phyloP scores from a whole-genome alignment of 2,888 invertebrate species.

The Ephialtes manifestator region DNA sequence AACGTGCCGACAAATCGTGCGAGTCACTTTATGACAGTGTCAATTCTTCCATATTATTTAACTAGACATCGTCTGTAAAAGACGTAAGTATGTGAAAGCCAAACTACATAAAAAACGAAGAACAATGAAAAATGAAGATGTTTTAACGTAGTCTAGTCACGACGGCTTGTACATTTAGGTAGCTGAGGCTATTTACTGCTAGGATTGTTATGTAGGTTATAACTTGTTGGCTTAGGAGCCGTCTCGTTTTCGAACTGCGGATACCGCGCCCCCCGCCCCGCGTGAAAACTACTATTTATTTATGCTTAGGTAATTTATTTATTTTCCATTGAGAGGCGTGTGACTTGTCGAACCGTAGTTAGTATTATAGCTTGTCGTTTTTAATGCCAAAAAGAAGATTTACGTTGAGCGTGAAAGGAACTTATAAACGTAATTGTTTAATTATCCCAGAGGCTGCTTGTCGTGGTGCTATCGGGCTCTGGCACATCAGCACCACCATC shows the following conservation, averaged over 20 bases:
- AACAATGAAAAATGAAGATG: conserved; percentile 39
- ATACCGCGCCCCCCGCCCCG: conserved; percentile 10
- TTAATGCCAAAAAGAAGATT: conserved; percentile 54
- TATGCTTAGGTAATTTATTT: conserved; percentile 51
- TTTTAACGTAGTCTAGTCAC: conserved; percentile 76
- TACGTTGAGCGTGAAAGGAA: conserved; percentile 46
- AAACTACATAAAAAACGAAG: conserved; percentile 18
- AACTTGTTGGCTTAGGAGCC: conserved; percentile 66
- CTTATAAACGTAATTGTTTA: conserved; percentile 37
- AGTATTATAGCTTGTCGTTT: conserved; percentile 55
- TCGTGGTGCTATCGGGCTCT: conserved; percentile 55
- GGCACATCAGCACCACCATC: conserved; percentile 45
- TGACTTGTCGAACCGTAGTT: conserved; percentile 34
- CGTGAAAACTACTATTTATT: conserved; percentile 54
- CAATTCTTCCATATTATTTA: conserved; percentile 62
- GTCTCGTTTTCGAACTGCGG: conserved; percentile 43
- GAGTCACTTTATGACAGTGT: conserved; percentile 38
- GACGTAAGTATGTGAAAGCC: conserved; percentile 1
- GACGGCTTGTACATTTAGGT: conserved; percentile 75
- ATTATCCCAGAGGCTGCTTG: conserved; percentile 52
- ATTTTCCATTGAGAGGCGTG: conserved; percentile 12
- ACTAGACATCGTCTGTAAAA: conserved; percentile 49
- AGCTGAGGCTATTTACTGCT: conserved; percentile 75
- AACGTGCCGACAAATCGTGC: not conserved
- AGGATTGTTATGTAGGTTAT: conserved; percentile 77